Evolutionary conservation across 2,888 invertebrate species (phyloP), one percentile per base, ranked within the genome.

Genomic region (Diaprepes abbreviatus): DNA sequence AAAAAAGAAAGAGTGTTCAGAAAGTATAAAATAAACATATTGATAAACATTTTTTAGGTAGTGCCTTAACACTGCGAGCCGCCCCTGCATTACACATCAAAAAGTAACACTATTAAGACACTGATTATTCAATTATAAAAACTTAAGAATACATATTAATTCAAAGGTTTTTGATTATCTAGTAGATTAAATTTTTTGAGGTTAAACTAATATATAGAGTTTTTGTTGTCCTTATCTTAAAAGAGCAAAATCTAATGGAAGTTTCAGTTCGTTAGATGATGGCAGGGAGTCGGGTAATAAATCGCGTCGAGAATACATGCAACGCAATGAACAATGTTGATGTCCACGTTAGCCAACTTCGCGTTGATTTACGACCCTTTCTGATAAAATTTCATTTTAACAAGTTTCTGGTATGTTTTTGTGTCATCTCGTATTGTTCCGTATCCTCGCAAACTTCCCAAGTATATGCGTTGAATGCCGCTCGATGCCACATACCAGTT

Each of bases 321-420:
- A 67, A 68, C 45, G 71, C 68, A 68, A 31, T 35, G 71, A 67
- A 71, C 71, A 65, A 68, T 67, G 68, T 63, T 65, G 57, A 68
- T 68, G 73, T 71, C 71, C 67, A 66, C 57, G 66, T 59, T 66
- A 59, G 63, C 66, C 24, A 52, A 67, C 64, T 67, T 50, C 58
- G 66, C 68, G 65, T 71, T 75, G 75, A 75, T 74, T 74, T 74
- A 75, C 74, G 74, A 71, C 67, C 74, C 69, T 72, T 69, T 73
- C 74, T 73, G 72, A 75, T 74, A 74, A 75, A 75, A 75, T 75
- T 75, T 74, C 74, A 72, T 75, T 75, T 73, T 74, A 74, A 74
- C 73, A 74, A 75, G 73, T 75, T 74, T 72, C 73, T 68, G 74
- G 72, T 73, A 64, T 73, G 74, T 73, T 74, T 74, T 74, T 74